phyloP scores from a whole-genome alignment of 2,797 vertebrate species.

The Brachymystax lenok region DNA sequence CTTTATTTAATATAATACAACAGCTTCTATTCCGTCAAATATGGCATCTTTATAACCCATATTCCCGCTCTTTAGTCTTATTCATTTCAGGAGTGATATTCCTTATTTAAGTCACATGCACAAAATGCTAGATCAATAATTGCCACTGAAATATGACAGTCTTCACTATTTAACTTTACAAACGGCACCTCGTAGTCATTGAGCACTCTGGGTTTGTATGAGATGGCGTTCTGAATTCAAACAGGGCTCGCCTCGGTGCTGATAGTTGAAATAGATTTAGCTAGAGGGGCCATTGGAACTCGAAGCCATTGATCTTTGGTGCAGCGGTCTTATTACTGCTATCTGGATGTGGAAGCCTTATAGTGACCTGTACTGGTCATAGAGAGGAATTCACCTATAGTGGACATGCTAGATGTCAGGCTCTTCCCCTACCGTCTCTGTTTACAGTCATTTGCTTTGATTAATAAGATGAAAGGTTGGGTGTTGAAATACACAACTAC shows the following conservation, averaged over 20 bases:
- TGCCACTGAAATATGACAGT: slow-evolving; percentile 34
- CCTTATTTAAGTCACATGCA: slow-evolving; percentile 74
- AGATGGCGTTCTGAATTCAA: not conserved
- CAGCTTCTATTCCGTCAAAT: slow-evolving; percentile 66
- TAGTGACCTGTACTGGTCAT: slow-evolving; percentile 68
- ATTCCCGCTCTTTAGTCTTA: slow-evolving; percentile 46
- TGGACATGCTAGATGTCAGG: not conserved
- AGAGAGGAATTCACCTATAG: slow-evolving; percentile 34
- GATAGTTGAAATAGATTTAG: not conserved
- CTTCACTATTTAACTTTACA: slow-evolving; percentile 21
- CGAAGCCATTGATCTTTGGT: slow-evolving; percentile 64
- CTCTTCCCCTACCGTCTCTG: not conserved
- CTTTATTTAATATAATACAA: slow-evolving; percentile 81
- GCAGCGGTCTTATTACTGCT: slow-evolving; percentile 45
- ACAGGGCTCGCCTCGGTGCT: not conserved
- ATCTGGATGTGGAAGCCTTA: slow-evolving; percentile 48
- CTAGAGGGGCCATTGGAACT: slow-evolving; percentile 30
- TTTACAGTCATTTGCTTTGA: not conserved
- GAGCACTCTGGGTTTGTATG: slow-evolving; percentile 18
- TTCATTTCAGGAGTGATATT: slow-evolving; percentile 54
- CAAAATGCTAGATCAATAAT: slow-evolving; percentile 52
- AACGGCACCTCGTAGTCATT: slow-evolving; percentile 31
- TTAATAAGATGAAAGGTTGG: slow-evolving; percentile 4
- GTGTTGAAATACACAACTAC: slow-evolving; percentile 9
- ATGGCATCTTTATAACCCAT: slow-evolving; percentile 53